These are phyloP conservation scores for Myiopsitta monachus DNA, from an alignment of 2,113 vertebrate genomes.

Conservation along the genomic window DNA sequence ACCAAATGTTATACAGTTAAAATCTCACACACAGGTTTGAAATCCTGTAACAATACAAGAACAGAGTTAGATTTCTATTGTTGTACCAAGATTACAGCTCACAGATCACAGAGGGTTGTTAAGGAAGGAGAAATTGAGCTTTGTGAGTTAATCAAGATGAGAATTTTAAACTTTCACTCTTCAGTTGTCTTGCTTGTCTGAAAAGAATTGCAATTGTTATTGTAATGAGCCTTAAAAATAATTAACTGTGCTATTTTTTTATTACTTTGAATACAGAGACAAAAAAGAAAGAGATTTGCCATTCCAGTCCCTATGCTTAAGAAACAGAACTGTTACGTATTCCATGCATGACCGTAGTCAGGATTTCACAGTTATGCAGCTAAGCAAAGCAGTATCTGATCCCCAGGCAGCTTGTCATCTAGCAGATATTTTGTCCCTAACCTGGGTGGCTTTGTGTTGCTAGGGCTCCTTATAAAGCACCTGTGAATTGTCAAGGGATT, in stretches of 20 bases:
- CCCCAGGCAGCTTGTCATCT: background rate
- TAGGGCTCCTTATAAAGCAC: background rate
- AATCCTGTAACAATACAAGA: background rate
- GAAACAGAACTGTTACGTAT: background rate
- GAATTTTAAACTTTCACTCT: background rate
- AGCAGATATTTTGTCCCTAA: background rate
- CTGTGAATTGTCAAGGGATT: background rate
- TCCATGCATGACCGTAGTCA: background rate
- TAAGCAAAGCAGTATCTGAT: background rate
- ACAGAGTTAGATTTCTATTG: background rate
- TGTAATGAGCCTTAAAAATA: conserved; percentile 35
- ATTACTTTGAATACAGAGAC: background rate
- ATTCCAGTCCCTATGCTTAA: background rate
- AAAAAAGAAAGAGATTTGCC: background rate
- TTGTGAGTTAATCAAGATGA: background rate
- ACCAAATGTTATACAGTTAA: background rate
- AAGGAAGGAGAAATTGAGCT: background rate
- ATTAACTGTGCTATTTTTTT: background rate
- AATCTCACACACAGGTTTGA: background rate
- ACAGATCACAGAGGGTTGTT: background rate
- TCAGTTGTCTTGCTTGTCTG: background rate
- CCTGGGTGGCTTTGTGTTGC: background rate
- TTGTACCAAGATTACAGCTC: background rate
- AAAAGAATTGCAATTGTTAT: background rate
- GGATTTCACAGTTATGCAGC: background rate